phyloP scores from a whole-genome alignment of 2,888 invertebrate genomes.

The Carcina quercana region DNA sequence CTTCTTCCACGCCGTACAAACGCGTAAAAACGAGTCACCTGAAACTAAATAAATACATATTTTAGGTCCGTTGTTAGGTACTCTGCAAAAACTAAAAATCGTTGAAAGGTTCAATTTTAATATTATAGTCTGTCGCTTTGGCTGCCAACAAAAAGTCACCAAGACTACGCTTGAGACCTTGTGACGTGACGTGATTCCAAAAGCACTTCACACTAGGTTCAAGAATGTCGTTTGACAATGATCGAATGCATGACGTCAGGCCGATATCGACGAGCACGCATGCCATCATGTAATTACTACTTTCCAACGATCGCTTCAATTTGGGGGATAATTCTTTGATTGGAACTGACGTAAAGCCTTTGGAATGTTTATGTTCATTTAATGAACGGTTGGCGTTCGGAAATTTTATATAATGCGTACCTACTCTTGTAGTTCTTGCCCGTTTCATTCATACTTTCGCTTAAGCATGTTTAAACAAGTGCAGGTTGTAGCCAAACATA shows the following conservation, averaged over 20 bases:
- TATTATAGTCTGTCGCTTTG: not conserved
- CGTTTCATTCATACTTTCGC: no score
- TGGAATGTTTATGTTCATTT: conserved; percentile 42
- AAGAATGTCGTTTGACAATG: conserved; percentile 73
- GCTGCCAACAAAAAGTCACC: conserved; percentile 18
- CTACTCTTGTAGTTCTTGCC: no score
- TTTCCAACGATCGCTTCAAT: conserved; percentile 40
- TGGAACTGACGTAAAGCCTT: conserved; percentile 40
- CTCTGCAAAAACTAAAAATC: not conserved
- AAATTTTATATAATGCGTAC: conserved; percentile 52
- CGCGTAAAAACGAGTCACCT: no score
- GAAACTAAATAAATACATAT: no score
- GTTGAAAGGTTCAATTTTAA: not conserved
- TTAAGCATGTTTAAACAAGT: no score
- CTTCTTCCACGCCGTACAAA: no score
- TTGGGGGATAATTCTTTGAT: conserved; percentile 44
- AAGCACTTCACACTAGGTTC: conserved; percentile 56
- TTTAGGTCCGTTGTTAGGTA: not conserved
- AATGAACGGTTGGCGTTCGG: conserved; percentile 35
- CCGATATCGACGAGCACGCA: conserved; percentile 42
- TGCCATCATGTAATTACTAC: conserved; percentile 46
- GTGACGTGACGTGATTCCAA: conserved; percentile 62
- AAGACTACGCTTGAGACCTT: conserved; percentile 60
- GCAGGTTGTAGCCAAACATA: no score
- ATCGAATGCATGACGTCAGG: conserved; percentile 66